Percentiles rank a stretch among this genome's conserved stretches.
phyloP scores from a whole-genome alignment of 1,140 invertebrate genomes.

The Manduca sexta region DNA sequence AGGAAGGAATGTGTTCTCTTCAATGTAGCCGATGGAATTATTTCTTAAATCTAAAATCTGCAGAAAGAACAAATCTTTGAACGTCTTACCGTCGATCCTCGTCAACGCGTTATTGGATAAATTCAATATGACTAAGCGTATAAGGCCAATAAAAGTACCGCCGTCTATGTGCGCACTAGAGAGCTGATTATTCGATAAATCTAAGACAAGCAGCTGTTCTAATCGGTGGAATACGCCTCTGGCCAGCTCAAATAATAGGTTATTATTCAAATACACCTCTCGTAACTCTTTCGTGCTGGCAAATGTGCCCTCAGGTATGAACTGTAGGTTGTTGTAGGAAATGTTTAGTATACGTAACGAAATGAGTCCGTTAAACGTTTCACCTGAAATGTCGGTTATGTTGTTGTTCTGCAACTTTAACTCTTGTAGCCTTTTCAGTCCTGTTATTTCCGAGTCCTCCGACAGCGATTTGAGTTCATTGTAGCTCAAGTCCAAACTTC shows the following conservation, averaged over 20 bases:
- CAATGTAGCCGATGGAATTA: constrained; percentile 90
- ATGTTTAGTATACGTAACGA: constrained; percentile 87
- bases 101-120: constrained; percentile 90
- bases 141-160: constrained; percentile 88
- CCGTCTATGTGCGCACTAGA: constrained; percentile 87
- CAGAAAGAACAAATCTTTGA: constrained; percentile 90
- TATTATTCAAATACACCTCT: constrained; percentile 88
- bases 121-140: constrained; percentile 88
- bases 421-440: constrained; percentile 82
- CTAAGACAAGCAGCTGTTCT: constrained; percentile 88
- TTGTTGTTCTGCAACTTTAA: constrained; percentile 87
- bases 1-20: constrained; percentile 89
- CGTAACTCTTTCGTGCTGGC: constrained; percentile 83
- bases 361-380: constrained; percentile 83
- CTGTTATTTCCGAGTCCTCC: constrained; percentile 81
- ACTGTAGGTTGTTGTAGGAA: constrained; percentile 86
- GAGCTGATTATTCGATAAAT: constrained; percentile 92
- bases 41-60: constrained; percentile 91
- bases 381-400: constrained; percentile 84
- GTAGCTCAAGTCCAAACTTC: constrained; percentile 83
- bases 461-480: constrained; percentile 83
- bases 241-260: constrained; percentile 85
- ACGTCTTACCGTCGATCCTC: constrained; percentile 87
- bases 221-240: constrained; percentile 87
- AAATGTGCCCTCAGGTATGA: constrained; percentile 85